These are phyloP conservation scores for Plebejus argus DNA, from an alignment of 2,888 invertebrate species.

Conservation along the genomic window DNA sequence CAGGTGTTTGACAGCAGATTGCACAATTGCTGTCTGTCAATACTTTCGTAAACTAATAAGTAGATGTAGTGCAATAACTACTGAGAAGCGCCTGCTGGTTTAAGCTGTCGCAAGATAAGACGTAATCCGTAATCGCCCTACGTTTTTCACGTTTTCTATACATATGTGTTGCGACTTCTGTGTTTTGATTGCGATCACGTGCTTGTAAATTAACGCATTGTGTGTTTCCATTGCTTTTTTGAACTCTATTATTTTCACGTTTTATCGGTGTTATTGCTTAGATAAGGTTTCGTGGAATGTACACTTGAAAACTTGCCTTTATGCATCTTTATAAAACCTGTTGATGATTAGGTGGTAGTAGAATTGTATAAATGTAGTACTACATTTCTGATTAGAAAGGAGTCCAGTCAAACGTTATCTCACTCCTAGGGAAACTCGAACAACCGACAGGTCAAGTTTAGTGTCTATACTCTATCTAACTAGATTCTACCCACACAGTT, in stretches of 20 bases:
- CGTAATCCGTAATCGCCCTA: background rate
- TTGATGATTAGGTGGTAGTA: background rate
- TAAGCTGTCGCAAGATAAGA: background rate
- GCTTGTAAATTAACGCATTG: slow-evolving; percentile 25
- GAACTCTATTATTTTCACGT: slow-evolving; percentile 18
- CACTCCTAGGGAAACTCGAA: background rate
- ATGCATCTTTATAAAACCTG: background rate
- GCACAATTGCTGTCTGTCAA: too few species aligned
- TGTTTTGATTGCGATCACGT: slow-evolving; percentile 32
- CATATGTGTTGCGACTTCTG: background rate
- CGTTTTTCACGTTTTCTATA: background rate
- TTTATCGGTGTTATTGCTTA: slow-evolving; percentile 22
- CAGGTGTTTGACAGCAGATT: background rate
- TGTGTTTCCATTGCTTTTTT: slow-evolving; percentile 22
- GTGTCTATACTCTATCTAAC: background rate
- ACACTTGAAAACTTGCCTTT: background rate
- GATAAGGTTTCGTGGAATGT: background rate
- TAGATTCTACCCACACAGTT: background rate
- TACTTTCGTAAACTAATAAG: too few species aligned
- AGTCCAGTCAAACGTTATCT: background rate
- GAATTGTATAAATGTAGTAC: background rate
- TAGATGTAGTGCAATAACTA: too few species aligned
- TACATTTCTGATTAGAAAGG: background rate
- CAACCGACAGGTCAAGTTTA: background rate
- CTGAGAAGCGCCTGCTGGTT: background rate